phyloP scores from a whole-genome alignment of 2,797 vertebrate genomes.

The Urocyon cinereoargenteus region DNA sequence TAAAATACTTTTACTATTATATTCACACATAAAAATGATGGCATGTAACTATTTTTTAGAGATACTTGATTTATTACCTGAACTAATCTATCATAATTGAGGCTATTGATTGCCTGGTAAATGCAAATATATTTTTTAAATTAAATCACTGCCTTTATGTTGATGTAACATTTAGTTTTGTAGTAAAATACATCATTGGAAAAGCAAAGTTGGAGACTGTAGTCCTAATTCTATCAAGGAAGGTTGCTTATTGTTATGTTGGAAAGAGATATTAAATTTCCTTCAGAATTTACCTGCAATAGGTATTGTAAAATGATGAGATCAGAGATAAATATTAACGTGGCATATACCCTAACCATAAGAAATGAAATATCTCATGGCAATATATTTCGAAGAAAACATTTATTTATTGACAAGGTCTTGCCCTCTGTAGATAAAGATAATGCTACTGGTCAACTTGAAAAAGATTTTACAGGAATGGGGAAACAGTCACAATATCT shows the following conservation, averaged over 20 bases:
- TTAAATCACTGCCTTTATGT: neutral
- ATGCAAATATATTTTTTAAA: slow-evolving; percentile 20
- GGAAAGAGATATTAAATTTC: neutral
- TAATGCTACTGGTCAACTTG: neutral
- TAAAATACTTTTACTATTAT: neutral
- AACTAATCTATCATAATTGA: neutral
- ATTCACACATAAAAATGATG: neutral
- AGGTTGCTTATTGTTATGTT: neutral
- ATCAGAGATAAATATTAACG: neutral
- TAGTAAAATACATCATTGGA: neutral
- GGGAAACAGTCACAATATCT: neutral
- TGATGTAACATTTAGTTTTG: neutral
- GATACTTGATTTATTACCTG: neutral
- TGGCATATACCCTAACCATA: neutral
- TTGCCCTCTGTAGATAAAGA: neutral
- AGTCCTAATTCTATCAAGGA: neutral
- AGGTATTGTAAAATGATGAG: neutral
- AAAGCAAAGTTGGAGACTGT: neutral
- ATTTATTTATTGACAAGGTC: neutral
- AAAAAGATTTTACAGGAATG: neutral
- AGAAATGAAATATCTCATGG: neutral
- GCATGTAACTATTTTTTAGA: neutral
- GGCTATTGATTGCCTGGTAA: neutral
- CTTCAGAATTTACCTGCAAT: neutral
- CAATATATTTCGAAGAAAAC: neutral